Conservation (phyloP, 2,113 vertebrate genomes). For the Azemiops feae region DNA sequence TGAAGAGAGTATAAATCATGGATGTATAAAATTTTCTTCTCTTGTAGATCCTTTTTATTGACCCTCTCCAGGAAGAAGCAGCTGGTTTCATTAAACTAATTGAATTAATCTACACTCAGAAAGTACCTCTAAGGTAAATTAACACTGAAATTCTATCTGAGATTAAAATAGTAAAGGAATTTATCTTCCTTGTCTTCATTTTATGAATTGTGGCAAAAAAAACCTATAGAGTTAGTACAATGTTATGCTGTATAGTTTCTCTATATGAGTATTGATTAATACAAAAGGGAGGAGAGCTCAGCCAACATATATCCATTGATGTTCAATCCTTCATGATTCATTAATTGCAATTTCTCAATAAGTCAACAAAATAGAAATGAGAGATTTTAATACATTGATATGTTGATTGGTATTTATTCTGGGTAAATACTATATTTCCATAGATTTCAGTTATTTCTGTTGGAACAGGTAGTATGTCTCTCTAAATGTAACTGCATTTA, state of each 20-base stretch:
- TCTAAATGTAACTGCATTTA: background rate
- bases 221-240: background rate
- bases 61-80: conserved; percentile 83
- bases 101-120: conserved; percentile 85
- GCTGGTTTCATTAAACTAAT: conserved; percentile 84
- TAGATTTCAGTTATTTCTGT: background rate
- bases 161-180: background rate
- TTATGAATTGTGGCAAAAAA: background rate
- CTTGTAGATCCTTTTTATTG: conserved; percentile 87
- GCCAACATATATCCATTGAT: background rate
- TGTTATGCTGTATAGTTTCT: background rate
- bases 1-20: conserved; percentile 21
- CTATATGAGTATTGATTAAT: background rate
- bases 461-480: background rate
- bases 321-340: background rate
- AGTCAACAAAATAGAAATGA: background rate
- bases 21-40: conserved; percentile 30
- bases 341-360: background rate
- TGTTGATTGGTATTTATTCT: background rate
- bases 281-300: background rate
- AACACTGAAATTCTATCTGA: conserved; percentile 9
- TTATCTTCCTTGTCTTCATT: background rate
- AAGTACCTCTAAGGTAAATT: conserved; percentile 87
- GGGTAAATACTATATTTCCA: background rate
- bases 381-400: background rate